Evolutionary conservation across 2,113 vertebrate species (phyloP).

Genomic region (Thunnus maccoyii): DNA sequence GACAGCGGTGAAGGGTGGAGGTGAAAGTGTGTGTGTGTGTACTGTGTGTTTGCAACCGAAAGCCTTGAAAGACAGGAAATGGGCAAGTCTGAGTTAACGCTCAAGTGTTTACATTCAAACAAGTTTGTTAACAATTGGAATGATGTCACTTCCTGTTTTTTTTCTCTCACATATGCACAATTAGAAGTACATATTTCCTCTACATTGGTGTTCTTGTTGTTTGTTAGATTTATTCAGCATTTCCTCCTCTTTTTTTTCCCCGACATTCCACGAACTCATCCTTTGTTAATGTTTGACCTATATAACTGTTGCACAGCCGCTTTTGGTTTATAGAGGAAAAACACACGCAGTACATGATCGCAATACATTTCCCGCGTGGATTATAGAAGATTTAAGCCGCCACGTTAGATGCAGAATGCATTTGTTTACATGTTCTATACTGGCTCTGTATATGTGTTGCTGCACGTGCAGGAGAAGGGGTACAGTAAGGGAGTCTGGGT

Average conservation of each 20-base stretch:
- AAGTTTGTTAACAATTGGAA: not conserved
- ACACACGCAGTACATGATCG: not conserved
- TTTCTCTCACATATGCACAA: not conserved
- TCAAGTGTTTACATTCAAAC: slow-evolving; percentile 59
- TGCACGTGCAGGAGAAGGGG: slow-evolving; percentile 8
- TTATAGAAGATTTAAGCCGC: not conserved
- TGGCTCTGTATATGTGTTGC: not conserved
- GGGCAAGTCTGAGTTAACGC: slow-evolving; percentile 14
- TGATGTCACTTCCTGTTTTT: slow-evolving; percentile 46
- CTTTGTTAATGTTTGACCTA: not conserved
- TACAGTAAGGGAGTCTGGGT: slow-evolving; percentile 28
- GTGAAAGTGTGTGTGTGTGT: slow-evolving; percentile 9
- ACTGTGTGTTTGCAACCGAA: not conserved
- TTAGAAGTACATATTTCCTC: not conserved
- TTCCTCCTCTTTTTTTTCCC: too few species aligned
- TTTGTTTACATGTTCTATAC: not conserved
- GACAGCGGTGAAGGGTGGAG: not conserved
- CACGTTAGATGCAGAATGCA: not conserved
- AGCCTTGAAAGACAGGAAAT: slow-evolving; percentile 49
- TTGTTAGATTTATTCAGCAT: too few species aligned
- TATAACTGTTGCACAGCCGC: not conserved
- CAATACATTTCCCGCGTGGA: not conserved
- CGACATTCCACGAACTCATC: not conserved
- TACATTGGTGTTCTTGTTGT: not conserved
- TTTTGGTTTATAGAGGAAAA: not conserved